phyloP scores from a whole-genome alignment of 2,113 vertebrate species.

The Albula goreensis region DNA sequence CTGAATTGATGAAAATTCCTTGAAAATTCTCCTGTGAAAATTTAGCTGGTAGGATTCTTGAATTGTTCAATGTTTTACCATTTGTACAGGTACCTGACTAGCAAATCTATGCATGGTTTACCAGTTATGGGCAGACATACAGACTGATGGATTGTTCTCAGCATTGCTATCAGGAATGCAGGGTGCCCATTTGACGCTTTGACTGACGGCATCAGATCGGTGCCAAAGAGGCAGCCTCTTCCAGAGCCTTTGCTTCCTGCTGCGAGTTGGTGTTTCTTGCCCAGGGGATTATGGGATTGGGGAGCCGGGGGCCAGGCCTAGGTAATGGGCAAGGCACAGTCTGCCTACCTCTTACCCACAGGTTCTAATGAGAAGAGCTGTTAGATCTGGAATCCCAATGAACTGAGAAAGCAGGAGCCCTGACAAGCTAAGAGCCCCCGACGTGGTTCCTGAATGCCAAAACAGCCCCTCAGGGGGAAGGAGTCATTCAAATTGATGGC shows the following conservation, averaged over 20 bases:
- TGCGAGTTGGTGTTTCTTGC: conserved; percentile 34
- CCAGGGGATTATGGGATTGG: conserved; percentile 39
- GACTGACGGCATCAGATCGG: background rate
- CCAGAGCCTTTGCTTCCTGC: background rate
- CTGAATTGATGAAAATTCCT: too few relatives aligned
- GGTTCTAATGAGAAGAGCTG: conserved; percentile 69
- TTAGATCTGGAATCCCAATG: conserved; percentile 64
- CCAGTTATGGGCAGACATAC: too few relatives aligned
- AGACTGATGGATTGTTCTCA: background rate
- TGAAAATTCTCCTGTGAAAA: too few relatives aligned
- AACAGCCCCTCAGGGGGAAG: conserved; percentile 75
- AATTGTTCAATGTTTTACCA: too few relatives aligned
- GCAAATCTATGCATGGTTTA: too few relatives aligned
- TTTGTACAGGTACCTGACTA: too few relatives aligned
- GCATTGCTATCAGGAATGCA: background rate
- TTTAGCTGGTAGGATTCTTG: background rate
- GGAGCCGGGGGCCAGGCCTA: conserved; percentile 57
- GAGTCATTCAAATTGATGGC: conserved; percentile 81
- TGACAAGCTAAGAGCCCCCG: conserved; percentile 65
- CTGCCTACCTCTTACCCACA: conserved; percentile 49
- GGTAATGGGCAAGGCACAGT: conserved; percentile 60
- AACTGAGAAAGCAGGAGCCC: conserved; percentile 56
- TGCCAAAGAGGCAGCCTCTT: background rate
- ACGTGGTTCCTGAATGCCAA: conserved; percentile 77
- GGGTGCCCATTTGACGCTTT: background rate